Evolutionary conservation across 2,888 invertebrate species (phyloP).

Genomic region (Frankliniella intonsa): DNA sequence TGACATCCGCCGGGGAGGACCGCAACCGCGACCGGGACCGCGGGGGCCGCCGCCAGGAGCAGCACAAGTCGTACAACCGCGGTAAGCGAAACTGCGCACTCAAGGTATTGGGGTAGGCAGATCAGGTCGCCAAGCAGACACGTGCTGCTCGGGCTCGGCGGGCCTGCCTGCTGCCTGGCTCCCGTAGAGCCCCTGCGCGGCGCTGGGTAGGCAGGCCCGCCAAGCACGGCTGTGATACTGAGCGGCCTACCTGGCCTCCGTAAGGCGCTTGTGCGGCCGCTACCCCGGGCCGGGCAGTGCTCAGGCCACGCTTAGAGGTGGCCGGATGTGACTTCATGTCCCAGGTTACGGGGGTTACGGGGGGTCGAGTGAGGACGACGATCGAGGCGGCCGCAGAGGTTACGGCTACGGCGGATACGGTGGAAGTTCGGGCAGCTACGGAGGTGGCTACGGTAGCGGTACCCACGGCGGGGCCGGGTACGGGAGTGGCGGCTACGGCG

Average conservation of each 20-base stretch:
- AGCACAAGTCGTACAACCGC: slow-evolving; percentile 8
- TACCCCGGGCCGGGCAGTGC: no score
- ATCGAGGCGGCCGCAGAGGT: background rate
- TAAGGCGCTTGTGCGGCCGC: background rate
- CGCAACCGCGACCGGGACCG: background rate
- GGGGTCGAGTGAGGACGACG: slow-evolving; percentile 25
- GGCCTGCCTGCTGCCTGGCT: no score
- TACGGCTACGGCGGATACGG: slow-evolving; percentile 1
- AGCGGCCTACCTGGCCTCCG: background rate
- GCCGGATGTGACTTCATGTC: background rate
- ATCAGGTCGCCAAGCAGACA: no score
- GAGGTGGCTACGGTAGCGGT: background rate
- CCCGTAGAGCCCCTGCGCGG: no score
- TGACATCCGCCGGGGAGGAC: background rate
- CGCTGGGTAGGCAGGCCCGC: background rate
- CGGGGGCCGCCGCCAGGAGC: background rate
- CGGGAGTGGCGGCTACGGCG: slow-evolving; percentile 28
- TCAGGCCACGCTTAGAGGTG: background rate
- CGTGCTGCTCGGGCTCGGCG: no score
- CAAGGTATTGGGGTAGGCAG: no score
- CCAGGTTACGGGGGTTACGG: background rate
- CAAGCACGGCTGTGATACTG: background rate
- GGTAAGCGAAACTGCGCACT: background rate
- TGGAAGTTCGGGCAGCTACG: background rate
- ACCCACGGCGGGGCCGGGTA: slow-evolving; percentile 18